These are phyloP conservation scores for Schizothorax lantsangensis DNA, from an alignment of 2,797 vertebrate species.

Conservation along the genomic window DNA sequence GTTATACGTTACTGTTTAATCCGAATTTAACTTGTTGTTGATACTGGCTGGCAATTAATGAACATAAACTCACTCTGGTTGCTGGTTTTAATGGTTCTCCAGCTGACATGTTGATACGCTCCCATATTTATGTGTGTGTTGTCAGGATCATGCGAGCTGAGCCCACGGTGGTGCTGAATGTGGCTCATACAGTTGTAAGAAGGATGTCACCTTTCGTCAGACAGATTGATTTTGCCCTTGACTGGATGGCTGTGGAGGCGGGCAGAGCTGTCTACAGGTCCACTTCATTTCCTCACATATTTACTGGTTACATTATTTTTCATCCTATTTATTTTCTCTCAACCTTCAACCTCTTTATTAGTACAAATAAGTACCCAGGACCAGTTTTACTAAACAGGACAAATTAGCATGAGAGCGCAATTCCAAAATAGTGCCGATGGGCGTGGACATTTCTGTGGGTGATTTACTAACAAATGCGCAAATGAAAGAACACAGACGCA, in stretches of 20 bases:
- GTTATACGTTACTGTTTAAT: background rate
- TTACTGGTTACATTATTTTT: background rate
- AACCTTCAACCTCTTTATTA: background rate
- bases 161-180: constrained; percentile 86
- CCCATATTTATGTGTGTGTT: constrained; percentile 42
- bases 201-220: constrained; percentile 90
- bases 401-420: no score
- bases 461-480: no score
- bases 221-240: constrained; percentile 95
- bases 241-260: constrained; percentile 97
- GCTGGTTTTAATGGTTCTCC: constrained; percentile 1
- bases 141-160: constrained; percentile 92
- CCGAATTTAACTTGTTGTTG: background rate
- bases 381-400: no score
- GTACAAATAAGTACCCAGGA: background rate
- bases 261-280: constrained; percentile 92
- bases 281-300: constrained; percentile 42
- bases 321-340: background rate
- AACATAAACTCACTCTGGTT: background rate
- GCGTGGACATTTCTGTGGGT: no score
- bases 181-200: constrained; percentile 89
- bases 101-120: constrained; percentile 15
- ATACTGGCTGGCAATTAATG: background rate
- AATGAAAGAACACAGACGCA: no score
- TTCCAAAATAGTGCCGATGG: no score